Evolutionary conservation across 2,797 vertebrate species (phyloP).

Genomic region (Buceros bicornis): DNA sequence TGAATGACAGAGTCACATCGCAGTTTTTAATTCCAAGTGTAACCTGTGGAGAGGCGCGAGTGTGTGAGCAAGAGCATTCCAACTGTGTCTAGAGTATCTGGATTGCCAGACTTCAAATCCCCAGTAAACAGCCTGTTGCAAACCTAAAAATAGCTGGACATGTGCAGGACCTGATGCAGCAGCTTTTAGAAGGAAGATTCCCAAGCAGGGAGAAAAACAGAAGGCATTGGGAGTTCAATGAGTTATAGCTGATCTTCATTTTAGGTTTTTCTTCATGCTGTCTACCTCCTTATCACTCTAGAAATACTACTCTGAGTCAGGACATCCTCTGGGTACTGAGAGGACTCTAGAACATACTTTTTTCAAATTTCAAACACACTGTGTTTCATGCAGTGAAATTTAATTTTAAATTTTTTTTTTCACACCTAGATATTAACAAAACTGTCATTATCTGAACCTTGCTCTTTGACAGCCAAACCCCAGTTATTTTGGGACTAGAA

Average conservation of each 20-base stretch:
- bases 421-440: not conserved
- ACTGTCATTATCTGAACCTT: not conserved
- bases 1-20: slow-evolving; percentile 72
- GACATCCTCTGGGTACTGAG: not conserved
- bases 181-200: slow-evolving; percentile 57
- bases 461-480: not conserved
- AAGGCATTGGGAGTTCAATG: not conserved
- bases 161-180: slow-evolving; percentile 66
- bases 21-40: slow-evolving; percentile 65
- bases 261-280: not conserved
- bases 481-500: not conserved
- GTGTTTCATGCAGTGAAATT: not conserved
- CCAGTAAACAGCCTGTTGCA: slow-evolving; percentile 68
- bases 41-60: slow-evolving; percentile 41
- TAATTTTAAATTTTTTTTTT: not conserved
- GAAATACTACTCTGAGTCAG: not conserved
- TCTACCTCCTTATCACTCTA: not conserved
- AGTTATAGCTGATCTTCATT: not conserved
- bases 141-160: slow-evolving; percentile 71
- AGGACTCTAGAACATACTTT: not conserved
- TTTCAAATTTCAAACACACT: not conserved
- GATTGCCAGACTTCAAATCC: slow-evolving; percentile 72
- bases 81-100: slow-evolving; percentile 74
- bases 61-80: slow-evolving; percentile 60
- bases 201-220: not conserved